Evolutionary conservation across 2,797 vertebrate species (phyloP).

Genomic region (Intellagama lesueurii): DNA sequence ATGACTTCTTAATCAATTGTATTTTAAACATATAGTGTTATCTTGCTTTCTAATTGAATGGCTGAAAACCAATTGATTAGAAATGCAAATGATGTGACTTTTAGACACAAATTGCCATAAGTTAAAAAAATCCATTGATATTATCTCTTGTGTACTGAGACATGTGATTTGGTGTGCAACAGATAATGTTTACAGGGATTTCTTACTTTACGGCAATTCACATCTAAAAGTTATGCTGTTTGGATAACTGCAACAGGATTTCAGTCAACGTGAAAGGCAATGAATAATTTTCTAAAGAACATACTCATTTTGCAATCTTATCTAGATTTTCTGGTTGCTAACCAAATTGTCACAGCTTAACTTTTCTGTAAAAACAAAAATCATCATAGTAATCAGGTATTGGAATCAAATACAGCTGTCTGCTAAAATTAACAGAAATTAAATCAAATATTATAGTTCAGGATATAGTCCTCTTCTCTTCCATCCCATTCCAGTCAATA

Average conservation of each 20-base stretch:
- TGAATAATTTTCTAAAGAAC: not conserved
- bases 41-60: not conserved
- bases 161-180: no score
- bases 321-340: conserved; percentile 2
- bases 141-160: no score
- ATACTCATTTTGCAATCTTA: not conserved
- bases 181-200: no score
- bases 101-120: no score
- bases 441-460: not conserved
- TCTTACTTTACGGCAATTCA: no score
- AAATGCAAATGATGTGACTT: no score
- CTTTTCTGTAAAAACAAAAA: not conserved
- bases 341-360: not conserved
- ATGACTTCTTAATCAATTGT: not conserved
- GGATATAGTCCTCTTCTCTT: not conserved
- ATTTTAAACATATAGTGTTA: not conserved
- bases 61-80: no score
- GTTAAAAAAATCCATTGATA: no score
- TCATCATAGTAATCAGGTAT: not conserved
- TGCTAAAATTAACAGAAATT: not conserved
- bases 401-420: not conserved
- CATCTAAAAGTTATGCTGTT: no score
- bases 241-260: not conserved
- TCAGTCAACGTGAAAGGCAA: not conserved
- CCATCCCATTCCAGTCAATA: not conserved